These are phyloP conservation scores for Muraenolepis orangiensis DNA, from an alignment of 2,797 vertebrate genomes.

Conservation along the genomic window DNA sequence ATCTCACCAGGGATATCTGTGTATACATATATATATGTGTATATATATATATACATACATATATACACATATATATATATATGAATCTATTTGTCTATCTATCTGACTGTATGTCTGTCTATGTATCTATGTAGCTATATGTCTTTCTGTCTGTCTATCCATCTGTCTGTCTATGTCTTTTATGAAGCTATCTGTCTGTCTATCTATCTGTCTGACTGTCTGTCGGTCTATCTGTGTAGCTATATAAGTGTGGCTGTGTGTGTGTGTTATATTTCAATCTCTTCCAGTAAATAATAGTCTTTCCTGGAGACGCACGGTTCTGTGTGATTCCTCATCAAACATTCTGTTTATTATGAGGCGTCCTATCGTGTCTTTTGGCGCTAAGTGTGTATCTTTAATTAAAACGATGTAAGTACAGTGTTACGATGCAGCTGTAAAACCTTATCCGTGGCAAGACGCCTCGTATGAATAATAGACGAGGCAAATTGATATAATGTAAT, in stretches of 20 bases:
- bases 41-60: too few species aligned
- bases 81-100: too few species aligned
- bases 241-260: not conserved
- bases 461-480: constrained; percentile 60
- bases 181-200: too few species aligned
- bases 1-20: too few species aligned
- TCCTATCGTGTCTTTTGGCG: not conserved
- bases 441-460: constrained; percentile 36
- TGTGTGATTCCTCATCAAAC: not conserved
- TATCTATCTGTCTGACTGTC: not conserved
- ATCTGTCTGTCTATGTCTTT: too few species aligned
- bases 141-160: too few species aligned
- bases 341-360: not conserved
- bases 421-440: constrained; percentile 24
- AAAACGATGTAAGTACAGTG: constrained; percentile 44
- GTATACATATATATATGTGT: too few species aligned
- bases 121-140: too few species aligned
- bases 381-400: constrained; percentile 33
- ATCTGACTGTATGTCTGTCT: too few species aligned
- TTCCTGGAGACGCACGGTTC: not conserved
- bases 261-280: not conserved
- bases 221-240: not conserved
- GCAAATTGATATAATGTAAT: constrained; percentile 61
- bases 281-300: not conserved
- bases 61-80: too few species aligned